phyloP scores from a whole-genome alignment of 2,113 vertebrate species.

The Zingel zingel region DNA sequence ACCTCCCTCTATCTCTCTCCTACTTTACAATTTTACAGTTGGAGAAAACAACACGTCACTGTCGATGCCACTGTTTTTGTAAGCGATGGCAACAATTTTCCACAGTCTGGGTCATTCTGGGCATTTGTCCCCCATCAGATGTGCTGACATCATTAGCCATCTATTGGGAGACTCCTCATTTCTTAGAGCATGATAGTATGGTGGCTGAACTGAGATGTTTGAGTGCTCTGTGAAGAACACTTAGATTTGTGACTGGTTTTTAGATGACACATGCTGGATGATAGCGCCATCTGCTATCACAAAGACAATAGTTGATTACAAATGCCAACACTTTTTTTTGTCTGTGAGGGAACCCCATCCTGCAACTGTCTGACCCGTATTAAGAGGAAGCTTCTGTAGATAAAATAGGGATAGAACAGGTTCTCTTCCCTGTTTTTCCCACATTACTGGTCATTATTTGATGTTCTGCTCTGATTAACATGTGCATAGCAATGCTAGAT shows the following conservation, averaged over 20 bases:
- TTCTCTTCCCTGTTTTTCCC: neutral
- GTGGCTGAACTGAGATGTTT: neutral
- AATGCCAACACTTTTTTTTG: neutral
- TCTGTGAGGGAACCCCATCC: neutral
- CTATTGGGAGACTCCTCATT: neutral
- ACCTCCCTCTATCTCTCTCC: neutral
- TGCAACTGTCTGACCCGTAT: neutral
- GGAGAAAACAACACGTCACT: neutral
- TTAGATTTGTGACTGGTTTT: neutral
- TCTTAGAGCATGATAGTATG: neutral
- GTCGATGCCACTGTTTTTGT: neutral
- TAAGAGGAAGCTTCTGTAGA: neutral
- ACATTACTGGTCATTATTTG: conserved; percentile 42
- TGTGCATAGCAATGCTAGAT: neutral
- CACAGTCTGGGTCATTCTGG: neutral
- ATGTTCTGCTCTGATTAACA: conserved; percentile 43
- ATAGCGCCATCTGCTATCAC: neutral
- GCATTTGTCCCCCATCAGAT: neutral
- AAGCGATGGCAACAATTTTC: neutral
- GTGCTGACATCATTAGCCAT: neutral
- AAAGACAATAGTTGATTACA: too few relatives aligned
- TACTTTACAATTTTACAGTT: neutral
- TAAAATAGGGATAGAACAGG: neutral
- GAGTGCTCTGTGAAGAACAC: neutral
- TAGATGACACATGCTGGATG: neutral